Percentiles rank a stretch among this genome's conserved stretches.
These are phyloP conservation scores for Micrasema minimum DNA, from an alignment of 1,140 invertebrate genomes.

Conservation along the genomic window DNA sequence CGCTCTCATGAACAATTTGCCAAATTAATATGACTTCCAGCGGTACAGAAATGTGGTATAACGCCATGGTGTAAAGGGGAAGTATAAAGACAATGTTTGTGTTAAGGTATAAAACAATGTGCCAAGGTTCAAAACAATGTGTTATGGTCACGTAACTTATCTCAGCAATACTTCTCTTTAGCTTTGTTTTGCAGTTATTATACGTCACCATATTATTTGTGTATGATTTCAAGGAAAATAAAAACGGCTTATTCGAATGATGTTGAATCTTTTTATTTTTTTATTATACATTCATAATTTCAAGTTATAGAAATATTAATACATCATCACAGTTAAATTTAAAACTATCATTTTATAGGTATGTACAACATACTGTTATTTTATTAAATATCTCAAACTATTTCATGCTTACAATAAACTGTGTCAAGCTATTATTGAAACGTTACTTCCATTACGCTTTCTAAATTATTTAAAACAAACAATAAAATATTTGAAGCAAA, in stretches of 20 bases:
- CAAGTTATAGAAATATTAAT: constrained; percentile 50
- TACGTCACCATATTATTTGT: too few species aligned
- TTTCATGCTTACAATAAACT: constrained; percentile 51
- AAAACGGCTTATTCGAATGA: constrained; percentile 2
- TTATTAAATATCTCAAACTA: constrained; percentile 51
- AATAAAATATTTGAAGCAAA: background rate
- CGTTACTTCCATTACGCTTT: background rate
- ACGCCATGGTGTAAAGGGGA: too few species aligned
- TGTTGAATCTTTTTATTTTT: constrained; percentile 30
- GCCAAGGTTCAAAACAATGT: too few species aligned
- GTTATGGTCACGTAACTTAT: too few species aligned
- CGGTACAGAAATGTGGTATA: too few species aligned
- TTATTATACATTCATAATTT: constrained; percentile 52
- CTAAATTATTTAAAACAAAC: background rate
- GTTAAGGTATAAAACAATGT: too few species aligned
- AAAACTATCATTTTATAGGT: constrained; percentile 51
- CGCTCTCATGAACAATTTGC: too few species aligned
- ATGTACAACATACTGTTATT: constrained; percentile 46
- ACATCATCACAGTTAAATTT: constrained; percentile 55
- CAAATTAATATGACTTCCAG: too few species aligned
- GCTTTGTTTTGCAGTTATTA: too few species aligned
- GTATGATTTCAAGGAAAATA: too few species aligned
- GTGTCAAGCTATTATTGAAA: constrained; percentile 40
- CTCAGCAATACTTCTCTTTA: too few species aligned
- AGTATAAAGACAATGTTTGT: too few species aligned